Evolutionary conservation across 2,888 invertebrate genomes (phyloP).

Genomic region (Girardia tigrina): DNA sequence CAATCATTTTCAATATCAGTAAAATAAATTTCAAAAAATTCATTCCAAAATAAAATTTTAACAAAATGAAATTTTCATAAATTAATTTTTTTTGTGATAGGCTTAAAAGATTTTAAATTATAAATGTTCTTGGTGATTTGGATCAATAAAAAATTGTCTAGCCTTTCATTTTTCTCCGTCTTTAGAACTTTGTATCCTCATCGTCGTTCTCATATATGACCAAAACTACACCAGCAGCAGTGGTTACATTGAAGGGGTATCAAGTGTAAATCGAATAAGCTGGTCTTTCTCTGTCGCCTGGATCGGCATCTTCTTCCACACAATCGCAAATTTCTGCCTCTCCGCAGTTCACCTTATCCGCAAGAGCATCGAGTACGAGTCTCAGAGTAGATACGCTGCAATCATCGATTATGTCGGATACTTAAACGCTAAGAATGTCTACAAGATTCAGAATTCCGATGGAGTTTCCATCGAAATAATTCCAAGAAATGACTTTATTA

Average conservation of each 20-base stretch:
- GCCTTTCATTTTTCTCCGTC: too few species aligned
- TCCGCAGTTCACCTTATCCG: not conserved
- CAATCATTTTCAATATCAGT: too few species aligned
- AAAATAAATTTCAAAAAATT: too few species aligned
- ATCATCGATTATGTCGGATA: not conserved
- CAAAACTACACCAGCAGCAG: not conserved
- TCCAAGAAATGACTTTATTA: not conserved
- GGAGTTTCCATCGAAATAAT: not conserved
- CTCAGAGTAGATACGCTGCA: not conserved
- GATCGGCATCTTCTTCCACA: not conserved
- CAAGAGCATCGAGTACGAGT: not conserved
- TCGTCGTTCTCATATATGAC: not conserved
- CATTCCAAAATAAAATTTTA: too few species aligned
- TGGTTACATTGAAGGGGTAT: not conserved
- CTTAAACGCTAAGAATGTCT: not conserved
- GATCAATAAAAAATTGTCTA: too few species aligned
- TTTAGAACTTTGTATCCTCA: not conserved
- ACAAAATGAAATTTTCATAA: too few species aligned
- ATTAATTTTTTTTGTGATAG: too few species aligned
- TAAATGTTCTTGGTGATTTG: too few species aligned
- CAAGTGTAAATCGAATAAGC: not conserved
- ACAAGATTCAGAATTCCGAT: not conserved
- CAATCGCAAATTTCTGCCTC: not conserved
- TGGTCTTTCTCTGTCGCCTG: not conserved
- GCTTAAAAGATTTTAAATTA: too few species aligned